Evolutionary conservation across 2,797 vertebrate genomes (phyloP).

Genomic region (Lagocephalus sceleratus): DNA sequence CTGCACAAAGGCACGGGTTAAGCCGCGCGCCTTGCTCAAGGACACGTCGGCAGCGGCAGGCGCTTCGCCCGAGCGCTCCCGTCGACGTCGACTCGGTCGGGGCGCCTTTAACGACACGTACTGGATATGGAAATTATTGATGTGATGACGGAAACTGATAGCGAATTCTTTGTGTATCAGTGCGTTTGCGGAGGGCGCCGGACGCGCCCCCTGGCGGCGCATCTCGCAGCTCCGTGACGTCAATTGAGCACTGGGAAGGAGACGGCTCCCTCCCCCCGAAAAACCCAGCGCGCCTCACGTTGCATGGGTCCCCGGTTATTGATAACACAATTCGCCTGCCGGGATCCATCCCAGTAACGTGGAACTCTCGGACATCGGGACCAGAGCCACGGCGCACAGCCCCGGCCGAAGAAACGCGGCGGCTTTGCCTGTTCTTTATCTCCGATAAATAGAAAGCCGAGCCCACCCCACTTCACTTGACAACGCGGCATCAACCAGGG

Average conservation of each 20-base stretch:
- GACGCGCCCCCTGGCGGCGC: slow-evolving; percentile 66
- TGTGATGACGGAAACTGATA: slow-evolving; percentile 18
- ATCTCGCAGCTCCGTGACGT: slow-evolving; percentile 72
- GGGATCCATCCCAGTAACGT: slow-evolving; percentile 68
- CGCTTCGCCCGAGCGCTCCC: too few relatives aligned
- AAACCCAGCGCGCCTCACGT: slow-evolving; percentile 71
- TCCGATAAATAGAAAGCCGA: slow-evolving; percentile 59
- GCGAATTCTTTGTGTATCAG: neutral
- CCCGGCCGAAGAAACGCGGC: slow-evolving; percentile 36
- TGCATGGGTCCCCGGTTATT: slow-evolving; percentile 75
- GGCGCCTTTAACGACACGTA: slow-evolving; percentile 1
- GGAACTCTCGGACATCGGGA: slow-evolving; percentile 54
- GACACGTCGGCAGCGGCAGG: slow-evolving; percentile 25
- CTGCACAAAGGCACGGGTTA: neutral
- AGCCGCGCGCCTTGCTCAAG: slow-evolving; percentile 33
- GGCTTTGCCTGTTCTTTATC: slow-evolving; percentile 32
- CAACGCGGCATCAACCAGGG: slow-evolving; percentile 72
- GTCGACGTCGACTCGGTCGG: slow-evolving; percentile 3
- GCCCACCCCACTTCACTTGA: slow-evolving; percentile 74
- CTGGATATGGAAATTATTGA: slow-evolving; percentile 12
- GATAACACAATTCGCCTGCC: slow-evolving; percentile 73
- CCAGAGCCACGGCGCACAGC: slow-evolving; percentile 32
- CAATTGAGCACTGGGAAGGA: slow-evolving; percentile 80
- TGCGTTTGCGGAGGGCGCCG: neutral
- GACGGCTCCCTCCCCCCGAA: slow-evolving; percentile 74